phyloP scores from a whole-genome alignment of 2,797 vertebrate species.

The Lagodon rhomboides region DNA sequence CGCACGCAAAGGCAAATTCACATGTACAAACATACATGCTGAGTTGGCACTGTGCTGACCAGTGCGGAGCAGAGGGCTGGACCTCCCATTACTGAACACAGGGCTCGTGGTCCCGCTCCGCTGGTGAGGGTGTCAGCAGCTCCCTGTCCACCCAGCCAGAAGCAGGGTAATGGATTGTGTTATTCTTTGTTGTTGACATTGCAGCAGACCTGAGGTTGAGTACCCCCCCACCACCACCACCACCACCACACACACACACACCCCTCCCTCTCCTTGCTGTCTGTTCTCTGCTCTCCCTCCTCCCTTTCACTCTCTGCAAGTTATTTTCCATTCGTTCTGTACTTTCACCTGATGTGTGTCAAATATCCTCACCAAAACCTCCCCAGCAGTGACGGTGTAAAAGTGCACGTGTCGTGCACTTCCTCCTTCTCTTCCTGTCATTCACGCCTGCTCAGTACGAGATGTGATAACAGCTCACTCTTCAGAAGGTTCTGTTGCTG shows the following conservation, averaged over 20 bases:
- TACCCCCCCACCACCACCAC: conserved; percentile 16
- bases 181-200: conserved; percentile 78
- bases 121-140: conserved; percentile 71
- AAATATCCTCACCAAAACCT: conserved; percentile 31
- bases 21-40: conserved; percentile 61
- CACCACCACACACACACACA: not conserved
- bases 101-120: conserved; percentile 72
- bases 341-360: conserved; percentile 31
- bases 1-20: conserved; percentile 11
- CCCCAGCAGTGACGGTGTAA: conserved; percentile 4
- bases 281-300: not conserved
- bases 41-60: conserved; percentile 75
- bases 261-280: conserved; percentile 17
- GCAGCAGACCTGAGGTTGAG: conserved; percentile 63
- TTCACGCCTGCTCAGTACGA: not conserved
- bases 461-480: conserved; percentile 1
- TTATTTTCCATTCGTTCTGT: conserved; percentile 21
- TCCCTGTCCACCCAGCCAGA: conserved; percentile 65
- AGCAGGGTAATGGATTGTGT: conserved; percentile 83
- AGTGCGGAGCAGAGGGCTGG: conserved; percentile 68
- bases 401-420: conserved; percentile 6
- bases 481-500: not conserved
- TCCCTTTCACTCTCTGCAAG: conserved; percentile 9
- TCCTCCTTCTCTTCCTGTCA: not conserved
- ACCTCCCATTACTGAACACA: conserved; percentile 77